Evolutionary conservation across 2,797 vertebrate species (phyloP).

Genomic region (Eremophila alpestris): DNA sequence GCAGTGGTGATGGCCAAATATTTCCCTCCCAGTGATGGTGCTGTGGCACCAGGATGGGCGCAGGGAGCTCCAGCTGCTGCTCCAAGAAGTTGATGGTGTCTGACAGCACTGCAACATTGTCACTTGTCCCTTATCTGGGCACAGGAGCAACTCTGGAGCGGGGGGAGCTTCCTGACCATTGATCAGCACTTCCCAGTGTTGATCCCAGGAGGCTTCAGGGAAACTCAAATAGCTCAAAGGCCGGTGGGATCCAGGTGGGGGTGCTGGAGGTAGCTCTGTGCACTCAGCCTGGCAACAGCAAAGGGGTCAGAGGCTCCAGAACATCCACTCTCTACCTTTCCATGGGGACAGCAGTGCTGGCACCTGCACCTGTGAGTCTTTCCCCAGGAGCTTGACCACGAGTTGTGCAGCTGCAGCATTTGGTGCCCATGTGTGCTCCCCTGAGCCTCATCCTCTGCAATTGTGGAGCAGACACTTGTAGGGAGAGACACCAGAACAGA

Average conservation of each 20-base stretch:
- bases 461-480: background rate
- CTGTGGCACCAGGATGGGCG: fast-evolving
- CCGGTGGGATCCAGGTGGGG: background rate
- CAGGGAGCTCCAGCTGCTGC: background rate
- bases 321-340: background rate
- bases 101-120: background rate
- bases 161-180: background rate
- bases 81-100: background rate
- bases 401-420: background rate
- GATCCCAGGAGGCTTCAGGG: background rate
- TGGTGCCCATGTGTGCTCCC: constrained; percentile 11
- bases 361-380: background rate
- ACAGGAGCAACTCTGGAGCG: background rate
- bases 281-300: background rate
- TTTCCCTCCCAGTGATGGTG: background rate
- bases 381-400: background rate
- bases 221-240: background rate
- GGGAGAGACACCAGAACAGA: background rate
- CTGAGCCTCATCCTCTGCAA: background rate
- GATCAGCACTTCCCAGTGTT: background rate
- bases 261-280: background rate
- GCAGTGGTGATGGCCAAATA: background rate
- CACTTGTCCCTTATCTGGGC: fast-evolving
- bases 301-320: background rate
- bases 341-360: background rate